Evolutionary conservation across 1,140 invertebrate species (phyloP), one percentile per base, ranked within the genome.

Genomic region (Tenebrio molitor): DNA sequence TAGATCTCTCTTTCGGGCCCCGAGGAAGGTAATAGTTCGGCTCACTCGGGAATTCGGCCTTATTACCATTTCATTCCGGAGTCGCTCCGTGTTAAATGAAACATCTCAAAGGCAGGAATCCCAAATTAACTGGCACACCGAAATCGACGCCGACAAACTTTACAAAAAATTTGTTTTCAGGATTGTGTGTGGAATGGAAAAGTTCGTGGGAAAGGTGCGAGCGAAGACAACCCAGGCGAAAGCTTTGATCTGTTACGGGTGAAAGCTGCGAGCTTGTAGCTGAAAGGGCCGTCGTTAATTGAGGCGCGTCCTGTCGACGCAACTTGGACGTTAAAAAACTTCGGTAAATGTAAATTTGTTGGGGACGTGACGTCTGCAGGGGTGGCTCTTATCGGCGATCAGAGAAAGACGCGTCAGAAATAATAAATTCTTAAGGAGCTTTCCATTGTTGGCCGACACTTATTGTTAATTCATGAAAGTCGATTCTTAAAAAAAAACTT

Each of bases 1-100:
- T 29, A 58, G 50, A 58, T 58, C 25, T 58, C 50, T 58, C 50
- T 58, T 58, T 58, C 29, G 29, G 29, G 50, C 21, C 50, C 50
- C 14, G 50, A 21, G 23, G 44, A 34, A 58, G 50, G 50, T 58
- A 58, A 58, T 23, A 53, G 46, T 53, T 53, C 14, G 5, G 23
- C 50, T n/a, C 50, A 25, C 50, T 29, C 3, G 50, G 21, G 50
- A 58, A 58, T 58, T 25, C 23, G 50, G 10, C 50, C 50, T 53
- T 58, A 58, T 58, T 58, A 25, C 50, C 50, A 58, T 58, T 29
- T 21, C 46, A 53, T 53, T 53, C 14, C 12, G n/a, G 36, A 39
- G n/a, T 12, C 36, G 6, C n/a, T 39, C 36, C 36, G 12, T 39
- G 5, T 39, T 39, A 39, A 39, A 39, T 39, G 36, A 39, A 39